phyloP scores from a whole-genome alignment of 2,113 vertebrate genomes.

The Sciurus niger region DNA sequence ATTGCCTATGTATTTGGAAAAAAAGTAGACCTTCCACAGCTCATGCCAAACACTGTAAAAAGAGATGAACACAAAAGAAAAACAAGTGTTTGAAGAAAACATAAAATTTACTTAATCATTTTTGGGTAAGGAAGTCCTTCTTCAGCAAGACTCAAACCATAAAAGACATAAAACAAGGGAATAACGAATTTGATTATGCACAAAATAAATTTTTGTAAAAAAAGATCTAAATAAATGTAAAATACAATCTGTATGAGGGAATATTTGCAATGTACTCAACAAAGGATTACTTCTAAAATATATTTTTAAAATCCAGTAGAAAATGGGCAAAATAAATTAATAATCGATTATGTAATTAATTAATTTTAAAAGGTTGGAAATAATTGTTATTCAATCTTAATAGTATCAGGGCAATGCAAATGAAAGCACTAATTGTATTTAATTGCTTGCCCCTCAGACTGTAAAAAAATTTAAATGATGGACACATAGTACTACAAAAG shows the following conservation, averaged over 20 bases:
- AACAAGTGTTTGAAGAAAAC: constrained; percentile 40
- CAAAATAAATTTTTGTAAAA: not conserved
- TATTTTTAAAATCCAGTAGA: not conserved
- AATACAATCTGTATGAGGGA: not conserved
- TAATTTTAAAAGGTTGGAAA: constrained; percentile 26
- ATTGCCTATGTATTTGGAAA: constrained; percentile 2
- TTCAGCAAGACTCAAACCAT: constrained; percentile 47
- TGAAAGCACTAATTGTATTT: constrained; percentile 15
- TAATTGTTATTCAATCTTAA: not conserved
- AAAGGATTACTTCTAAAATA: constrained; percentile 40
- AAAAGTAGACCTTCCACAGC: not conserved
- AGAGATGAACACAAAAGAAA: constrained; percentile 25
- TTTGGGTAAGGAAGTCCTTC: constrained; percentile 24
- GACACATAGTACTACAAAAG: not conserved
- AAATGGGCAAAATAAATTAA: not conserved
- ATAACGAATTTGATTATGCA: constrained; percentile 38
- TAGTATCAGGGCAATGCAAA: not conserved
- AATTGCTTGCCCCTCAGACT: not conserved
- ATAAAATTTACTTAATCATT: not conserved
- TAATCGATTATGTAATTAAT: not conserved
- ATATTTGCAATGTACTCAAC: not conserved
- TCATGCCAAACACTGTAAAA: not conserved
- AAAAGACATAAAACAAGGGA: constrained; percentile 10
- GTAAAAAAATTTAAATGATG: constrained; percentile 45
- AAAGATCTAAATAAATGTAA: constrained; percentile 28